Evolutionary conservation across 1,140 invertebrate genomes (phyloP).

Genomic region (Bilobella aurantiaca): DNA sequence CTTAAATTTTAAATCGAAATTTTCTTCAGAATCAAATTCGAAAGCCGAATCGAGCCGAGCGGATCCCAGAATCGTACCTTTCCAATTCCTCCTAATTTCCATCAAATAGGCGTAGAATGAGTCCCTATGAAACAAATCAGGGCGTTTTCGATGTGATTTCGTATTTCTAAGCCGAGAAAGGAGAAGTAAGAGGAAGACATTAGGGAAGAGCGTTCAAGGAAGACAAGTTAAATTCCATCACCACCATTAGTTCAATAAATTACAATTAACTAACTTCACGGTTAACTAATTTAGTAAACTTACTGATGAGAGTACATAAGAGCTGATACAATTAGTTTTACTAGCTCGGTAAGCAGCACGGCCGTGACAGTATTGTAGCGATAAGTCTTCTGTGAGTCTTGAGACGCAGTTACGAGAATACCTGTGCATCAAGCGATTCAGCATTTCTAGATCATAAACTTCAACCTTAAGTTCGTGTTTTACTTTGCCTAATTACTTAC

Average conservation of each 20-base stretch:
- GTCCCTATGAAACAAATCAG: slow-evolving; percentile 15
- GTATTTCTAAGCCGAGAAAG: background rate
- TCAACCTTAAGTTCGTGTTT: too few species aligned
- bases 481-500: slow-evolving; percentile 44
- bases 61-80: slow-evolving; percentile 25
- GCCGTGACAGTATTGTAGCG: slow-evolving; percentile 78
- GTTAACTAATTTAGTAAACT: background rate
- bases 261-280: background rate
- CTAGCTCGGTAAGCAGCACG: slow-evolving; percentile 73
- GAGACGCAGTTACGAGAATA: slow-evolving; percentile 79
- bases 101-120: slow-evolving; percentile 16
- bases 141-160: slow-evolving; percentile 1
- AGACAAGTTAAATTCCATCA: too few species aligned
- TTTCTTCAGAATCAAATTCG: too few species aligned
- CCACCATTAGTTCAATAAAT: too few species aligned
- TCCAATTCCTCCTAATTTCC: slow-evolving; percentile 23
- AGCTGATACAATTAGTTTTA: slow-evolving; percentile 67
- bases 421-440: too few species aligned
- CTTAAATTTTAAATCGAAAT: background rate
- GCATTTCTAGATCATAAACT: too few species aligned
- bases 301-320: slow-evolving; percentile 49
- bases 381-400: slow-evolving; percentile 63
- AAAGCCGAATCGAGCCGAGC: too few species aligned
- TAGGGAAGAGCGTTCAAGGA: too few species aligned
- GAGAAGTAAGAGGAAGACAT: background rate